phyloP scores from a whole-genome alignment of 2,888 invertebrate species.

The Amphipoea oculea region DNA sequence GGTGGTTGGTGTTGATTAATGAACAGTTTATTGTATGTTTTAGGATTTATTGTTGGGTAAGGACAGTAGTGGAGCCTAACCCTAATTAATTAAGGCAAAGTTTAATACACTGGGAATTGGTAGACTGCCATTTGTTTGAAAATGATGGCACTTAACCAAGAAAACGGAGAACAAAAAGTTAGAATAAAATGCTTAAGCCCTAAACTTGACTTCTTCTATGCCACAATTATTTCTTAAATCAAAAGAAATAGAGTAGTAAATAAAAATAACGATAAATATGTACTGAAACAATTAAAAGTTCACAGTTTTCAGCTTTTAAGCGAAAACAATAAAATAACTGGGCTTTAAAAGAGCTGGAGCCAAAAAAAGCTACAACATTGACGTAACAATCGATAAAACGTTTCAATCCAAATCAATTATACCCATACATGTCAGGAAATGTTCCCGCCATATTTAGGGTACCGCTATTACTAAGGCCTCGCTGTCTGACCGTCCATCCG shows the following conservation, averaged over 20 bases:
- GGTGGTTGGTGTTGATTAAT: constrained; percentile 42
- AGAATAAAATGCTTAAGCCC: background rate
- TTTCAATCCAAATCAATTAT: constrained; percentile 41
- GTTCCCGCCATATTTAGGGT: constrained; percentile 20
- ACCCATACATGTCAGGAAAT: constrained; percentile 26
- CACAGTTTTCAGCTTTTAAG: background rate
- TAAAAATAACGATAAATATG: no score
- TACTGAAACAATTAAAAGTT: background rate
- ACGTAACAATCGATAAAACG: constrained; percentile 15
- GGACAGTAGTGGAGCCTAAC: constrained; percentile 1
- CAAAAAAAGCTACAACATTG: background rate
- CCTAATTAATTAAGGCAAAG: constrained; percentile 30
- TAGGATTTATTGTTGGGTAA: constrained; percentile 41
- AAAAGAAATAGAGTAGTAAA: background rate
- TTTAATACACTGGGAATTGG: constrained; percentile 7
- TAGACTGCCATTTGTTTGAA: background rate
- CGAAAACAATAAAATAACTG: background rate
- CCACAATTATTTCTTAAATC: background rate
- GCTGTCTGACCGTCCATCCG: no score
- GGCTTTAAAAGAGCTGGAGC: background rate
- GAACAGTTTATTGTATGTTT: constrained; percentile 55
- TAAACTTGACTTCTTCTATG: background rate
- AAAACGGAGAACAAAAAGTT: background rate
- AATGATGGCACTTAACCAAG: background rate
- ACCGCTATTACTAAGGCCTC: no score